Evolutionary conservation across 2,113 vertebrate genomes (phyloP), one percentile per base, ranked within the genome.

Genomic region (Corythornis cristatus): DNA sequence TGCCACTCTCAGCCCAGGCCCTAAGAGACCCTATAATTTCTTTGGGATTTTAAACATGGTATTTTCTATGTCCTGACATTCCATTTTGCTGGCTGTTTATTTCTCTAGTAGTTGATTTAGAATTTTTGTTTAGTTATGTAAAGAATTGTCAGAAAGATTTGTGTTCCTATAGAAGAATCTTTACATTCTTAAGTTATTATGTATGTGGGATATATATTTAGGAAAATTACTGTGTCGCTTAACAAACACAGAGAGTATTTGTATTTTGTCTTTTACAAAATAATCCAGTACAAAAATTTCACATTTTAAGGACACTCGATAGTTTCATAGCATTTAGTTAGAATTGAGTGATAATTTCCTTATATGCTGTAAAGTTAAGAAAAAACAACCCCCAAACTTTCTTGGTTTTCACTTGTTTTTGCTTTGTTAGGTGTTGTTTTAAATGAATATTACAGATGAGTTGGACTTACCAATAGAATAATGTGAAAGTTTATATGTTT

Each of bases 21-120:
- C 99, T 42, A 99, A 99, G 90, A 98, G 98, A 81, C 99, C 99
- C 7, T 99, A 98, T 97, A 99, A 99, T 96, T 99, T 99, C 97
- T 99, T 98, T 93, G 99, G 99, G 57, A 99, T 99, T 96, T 97
- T 99, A 93, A 98, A 98, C 95, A 96, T 93, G 98, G 99, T 99
- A 98, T 89, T 85, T 91, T 96, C 95, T 75, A 89, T 95, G 33
- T 73, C 23, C 68, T 60, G 66, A 37, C 7, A 40, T 89, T 96
- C 50, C 14, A n/a, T 51, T 95, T 96, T 83, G 16, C 67, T 93
- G 57, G 4, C 76, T 94, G 28, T 93, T 73, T 57, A 31, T 15
- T 71, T 67, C 22, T 83, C 1, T 45, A 56, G 31, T 22, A 11
- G 16, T 76, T 78, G 61, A 26, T 89, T 45, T 68, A 58, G n/a